phyloP scores from a whole-genome alignment of 2,797 vertebrate species.

The Galago senegalensis region DNA sequence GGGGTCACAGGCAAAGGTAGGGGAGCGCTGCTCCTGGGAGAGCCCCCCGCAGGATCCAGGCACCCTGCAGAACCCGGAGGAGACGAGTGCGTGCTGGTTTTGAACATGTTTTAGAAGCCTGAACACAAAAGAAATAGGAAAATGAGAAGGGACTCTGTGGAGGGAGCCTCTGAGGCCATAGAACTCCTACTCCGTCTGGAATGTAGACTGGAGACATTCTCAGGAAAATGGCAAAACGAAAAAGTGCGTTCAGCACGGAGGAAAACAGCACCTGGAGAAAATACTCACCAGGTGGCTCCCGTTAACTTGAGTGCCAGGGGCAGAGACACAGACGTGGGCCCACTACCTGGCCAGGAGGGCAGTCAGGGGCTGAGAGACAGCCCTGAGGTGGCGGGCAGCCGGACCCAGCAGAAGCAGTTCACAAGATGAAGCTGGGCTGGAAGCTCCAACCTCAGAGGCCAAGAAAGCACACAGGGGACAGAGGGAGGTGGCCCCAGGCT shows the following conservation, averaged over 20 bases:
- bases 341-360: not conserved
- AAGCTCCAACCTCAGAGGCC: not conserved
- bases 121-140: not conserved
- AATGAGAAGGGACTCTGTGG: not conserved
- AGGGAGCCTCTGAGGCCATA: not conserved
- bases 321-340: not conserved
- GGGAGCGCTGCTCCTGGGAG: too few relatives aligned
- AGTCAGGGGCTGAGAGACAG: not conserved
- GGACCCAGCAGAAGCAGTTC: not conserved
- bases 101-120: not conserved
- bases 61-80: not conserved
- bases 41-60: rapidly evolving
- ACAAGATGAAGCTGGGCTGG: not conserved
- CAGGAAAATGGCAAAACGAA: not conserved
- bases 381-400: not conserved
- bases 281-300: not conserved
- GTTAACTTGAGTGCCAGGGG: not conserved
- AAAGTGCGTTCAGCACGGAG: not conserved
- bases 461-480: too few relatives aligned
- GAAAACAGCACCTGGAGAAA: not conserved
- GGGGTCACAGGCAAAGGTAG: not conserved
- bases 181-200: not conserved
- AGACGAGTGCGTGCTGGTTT: rapidly evolving
- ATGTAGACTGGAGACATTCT: not conserved
- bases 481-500: not conserved